Conservation (phyloP, 2,797 vertebrate genomes). For the Sciurus vulgaris region DNA sequence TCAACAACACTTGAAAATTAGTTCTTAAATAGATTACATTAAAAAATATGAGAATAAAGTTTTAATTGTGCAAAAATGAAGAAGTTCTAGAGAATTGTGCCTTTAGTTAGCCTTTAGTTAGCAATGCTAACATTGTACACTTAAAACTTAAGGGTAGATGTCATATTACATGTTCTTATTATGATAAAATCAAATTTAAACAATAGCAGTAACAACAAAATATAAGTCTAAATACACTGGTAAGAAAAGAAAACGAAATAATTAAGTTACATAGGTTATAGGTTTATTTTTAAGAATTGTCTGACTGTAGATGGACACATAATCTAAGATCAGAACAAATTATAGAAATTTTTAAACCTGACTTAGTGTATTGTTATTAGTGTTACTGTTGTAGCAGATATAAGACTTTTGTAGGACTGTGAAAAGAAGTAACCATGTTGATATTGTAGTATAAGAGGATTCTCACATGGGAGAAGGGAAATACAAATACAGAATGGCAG, state of each 20-base stretch:
- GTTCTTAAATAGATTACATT: slow-evolving; percentile 21
- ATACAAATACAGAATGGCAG: neutral
- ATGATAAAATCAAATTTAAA: slow-evolving; percentile 17
- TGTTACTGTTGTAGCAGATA: neutral
- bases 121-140: neutral
- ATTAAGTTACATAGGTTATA: neutral
- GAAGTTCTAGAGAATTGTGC: neutral
- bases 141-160: neutral
- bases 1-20: neutral
- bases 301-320: neutral
- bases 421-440: neutral
- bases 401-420: neutral
- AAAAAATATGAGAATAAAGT: neutral
- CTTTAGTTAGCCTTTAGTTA: neutral
- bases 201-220: neutral
- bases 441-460: neutral
- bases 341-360: neutral
- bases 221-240: neutral
- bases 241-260: neutral
- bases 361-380: neutral
- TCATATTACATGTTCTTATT: neutral
- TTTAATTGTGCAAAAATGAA: neutral
- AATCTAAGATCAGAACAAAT: slow-evolving; percentile 7
- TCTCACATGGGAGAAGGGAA: neutral
- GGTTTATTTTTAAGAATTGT: neutral